Base-by-base conservation (phyloP, 2,797 vertebrate species). In the Pseudochirops corinnae region DNA sequence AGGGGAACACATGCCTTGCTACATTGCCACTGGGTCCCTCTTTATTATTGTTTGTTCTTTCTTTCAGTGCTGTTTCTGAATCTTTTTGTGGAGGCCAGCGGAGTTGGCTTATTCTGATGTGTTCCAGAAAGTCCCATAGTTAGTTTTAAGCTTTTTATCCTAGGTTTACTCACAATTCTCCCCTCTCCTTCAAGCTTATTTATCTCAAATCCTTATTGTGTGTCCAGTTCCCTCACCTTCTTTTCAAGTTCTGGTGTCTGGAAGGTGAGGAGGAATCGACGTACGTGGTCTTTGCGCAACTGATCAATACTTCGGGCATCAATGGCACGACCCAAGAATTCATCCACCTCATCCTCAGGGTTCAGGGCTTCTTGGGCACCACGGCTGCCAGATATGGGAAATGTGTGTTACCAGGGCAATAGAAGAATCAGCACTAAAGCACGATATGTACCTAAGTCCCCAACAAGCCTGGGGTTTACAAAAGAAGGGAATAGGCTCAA, bases 251-350 rank as follows among this genome's bases (percentile, higher is more conserved):
- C 99, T 0, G 99, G 99, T 0, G 99, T 99, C 98, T 99, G 99
- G 97, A 99, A 99, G 95, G 99, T 99, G 98, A 99, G 99, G 55
- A 99, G 99, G 97, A 99, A 99, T 98, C 99, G 99, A 97, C 99
- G 99, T 67, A 99, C 99, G 0, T 99, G 99, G 98, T 99, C 99
- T 98, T 99, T 99, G 94, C 99, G 99, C 53, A 99, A 99, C 98
- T 99, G 99, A 98, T 99, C 99, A 0, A 99, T 99, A 98, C 99
- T 99, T 93, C 99, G 99, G 39, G 99, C 99, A 0, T 99, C 99
- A 0, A 99, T 99, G 98, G 99, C 99, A 24, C 99, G 99, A 53
- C 99, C 99, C 97, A 99, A 98, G 97, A 99, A 99, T 97, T 99
- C 99, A 0, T 99, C 99, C 90, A 99, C 99, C 98, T 99, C 99